Evolutionary conservation across 2,113 vertebrate genomes (phyloP).

Genomic region (Colaptes auratus): DNA sequence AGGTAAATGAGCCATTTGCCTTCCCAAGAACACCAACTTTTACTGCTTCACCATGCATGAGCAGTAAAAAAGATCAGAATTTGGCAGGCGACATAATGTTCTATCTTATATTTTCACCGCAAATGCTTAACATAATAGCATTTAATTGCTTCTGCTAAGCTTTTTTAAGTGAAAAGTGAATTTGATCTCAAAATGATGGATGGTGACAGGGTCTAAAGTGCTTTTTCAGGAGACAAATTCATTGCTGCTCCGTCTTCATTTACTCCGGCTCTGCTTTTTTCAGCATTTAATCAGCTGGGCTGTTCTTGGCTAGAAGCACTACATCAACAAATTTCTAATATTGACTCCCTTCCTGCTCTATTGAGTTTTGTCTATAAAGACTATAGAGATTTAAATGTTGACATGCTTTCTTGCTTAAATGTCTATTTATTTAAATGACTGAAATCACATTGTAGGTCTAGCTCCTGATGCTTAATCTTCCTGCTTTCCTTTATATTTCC

Average conservation of each 20-base stretch:
- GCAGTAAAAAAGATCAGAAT: background rate
- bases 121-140: background rate
- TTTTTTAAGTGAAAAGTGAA: background rate
- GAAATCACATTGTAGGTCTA: background rate
- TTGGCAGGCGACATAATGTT: background rate
- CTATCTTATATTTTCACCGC: background rate
- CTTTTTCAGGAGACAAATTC: background rate
- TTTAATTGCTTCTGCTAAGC: constrained; percentile 34
- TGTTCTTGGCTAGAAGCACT: background rate
- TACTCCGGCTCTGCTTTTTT: background rate
- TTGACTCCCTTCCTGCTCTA: background rate
- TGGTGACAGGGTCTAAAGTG: background rate
- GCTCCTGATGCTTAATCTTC: background rate
- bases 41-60: background rate
- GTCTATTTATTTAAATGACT: background rate
- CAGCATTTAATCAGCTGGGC: constrained; percentile 33
- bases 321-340: background rate
- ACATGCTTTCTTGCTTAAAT: background rate
- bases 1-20: background rate
- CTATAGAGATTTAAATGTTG: background rate
- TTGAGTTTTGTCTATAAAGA: background rate
- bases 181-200: constrained; percentile 21
- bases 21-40: background rate
- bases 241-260: background rate
- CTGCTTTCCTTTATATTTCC: background rate